Evolutionary conservation across 2,888 invertebrate species (phyloP), one percentile per base, ranked within the genome.

Genomic region (Synanthedon myopaeformis): DNA sequence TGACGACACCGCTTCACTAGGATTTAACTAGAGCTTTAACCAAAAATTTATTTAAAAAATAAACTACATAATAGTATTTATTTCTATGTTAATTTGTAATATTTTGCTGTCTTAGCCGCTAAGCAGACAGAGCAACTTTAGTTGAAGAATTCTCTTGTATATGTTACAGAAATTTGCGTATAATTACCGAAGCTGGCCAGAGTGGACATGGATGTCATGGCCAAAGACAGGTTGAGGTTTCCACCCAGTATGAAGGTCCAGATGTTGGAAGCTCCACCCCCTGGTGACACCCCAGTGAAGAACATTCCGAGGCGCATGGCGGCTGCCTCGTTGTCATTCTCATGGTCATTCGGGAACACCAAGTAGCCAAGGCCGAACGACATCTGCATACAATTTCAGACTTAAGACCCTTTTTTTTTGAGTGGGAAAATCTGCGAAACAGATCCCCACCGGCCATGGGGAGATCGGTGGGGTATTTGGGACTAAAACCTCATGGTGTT

Each of bases 221-320:
- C 93, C 51, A 99, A 92, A 0, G 97, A 97, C 48, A 99, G 88
- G 75, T 97, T 94, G 4, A 98, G 90, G 81, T 99, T 98, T 4
- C 97, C 98, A 3, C 93, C 94, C 2, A 99, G 88, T 13, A 98
- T 90, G 59, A 95, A 92, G 0, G 97, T 94, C 97, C 98, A 99
- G 65, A 98, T 95, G 79, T 99, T 99, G 51, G 97, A 97, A 23
- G 97, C 97, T 0, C 98, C 98, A 0, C 99, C 96, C n/a, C 94
- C 95, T 0, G 96, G 96, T 3, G 95, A 92, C 17, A 96, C 94
- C 0, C 96, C 96, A 0, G 96, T 94, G 77, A 96, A 95, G 81
- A 96, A 96, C 77, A 97, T 89, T 3, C 96, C 96, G 61, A 97
- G 76, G 51, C 93, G 93, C 90, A 96, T 90, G 50, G 74, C 79